Evolutionary conservation across 2,888 invertebrate genomes (phyloP), one percentile per base, ranked within the genome.

Genomic region (Pogonocherus hispidulus): DNA sequence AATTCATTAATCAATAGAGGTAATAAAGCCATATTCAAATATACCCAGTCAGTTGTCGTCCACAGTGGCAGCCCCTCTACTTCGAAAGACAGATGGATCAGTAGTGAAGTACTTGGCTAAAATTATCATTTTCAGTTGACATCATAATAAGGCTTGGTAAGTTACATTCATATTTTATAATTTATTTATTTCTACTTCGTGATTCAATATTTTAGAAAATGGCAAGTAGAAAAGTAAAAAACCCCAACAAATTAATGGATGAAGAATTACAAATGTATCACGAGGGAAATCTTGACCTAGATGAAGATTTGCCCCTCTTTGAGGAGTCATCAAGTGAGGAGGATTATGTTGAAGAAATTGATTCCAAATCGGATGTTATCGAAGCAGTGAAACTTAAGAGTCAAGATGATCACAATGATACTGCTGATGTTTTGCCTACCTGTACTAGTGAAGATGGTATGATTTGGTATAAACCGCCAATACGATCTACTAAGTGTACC

Each of bases 71-170:
- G 3, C 11, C 11, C 41, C n/a, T 0, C 14, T 41, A 41, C 14
- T n/a, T n/a, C n/a, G n/a, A n/a, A n/a, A n/a, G n/a, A n/a, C n/a
- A n/a, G n/a, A n/a, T n/a, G n/a, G n/a, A n/a, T n/a, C n/a, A n/a
- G n/a, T n/a, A n/a, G 1, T 41, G 2, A 41, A 14, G 41, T 41
- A 11, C 41, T 41, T 41, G 1, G 41, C 41, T 41, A 41, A 41
- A 41, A 41, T 41, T 41, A 41, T 41, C 11, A 41, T 41, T 41
- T 41, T 41, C 41, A 41, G 2, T 41, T 41, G 41, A 41, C 4
- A 41, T 41, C 41, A 41, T 41, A 41, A 41, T 41, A 41, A 41
- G 41, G 41, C 41, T 41, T 41, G 41, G 14, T 41, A 41, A 41
- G 41, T 41, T 41, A 1, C 2, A 41, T 41, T 41, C 41, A 41